Percentiles rank a stretch among this genome's conserved stretches.
Conservation (phyloP, 2,797 vertebrate species). For the Bovichtus diacanthus region DNA sequence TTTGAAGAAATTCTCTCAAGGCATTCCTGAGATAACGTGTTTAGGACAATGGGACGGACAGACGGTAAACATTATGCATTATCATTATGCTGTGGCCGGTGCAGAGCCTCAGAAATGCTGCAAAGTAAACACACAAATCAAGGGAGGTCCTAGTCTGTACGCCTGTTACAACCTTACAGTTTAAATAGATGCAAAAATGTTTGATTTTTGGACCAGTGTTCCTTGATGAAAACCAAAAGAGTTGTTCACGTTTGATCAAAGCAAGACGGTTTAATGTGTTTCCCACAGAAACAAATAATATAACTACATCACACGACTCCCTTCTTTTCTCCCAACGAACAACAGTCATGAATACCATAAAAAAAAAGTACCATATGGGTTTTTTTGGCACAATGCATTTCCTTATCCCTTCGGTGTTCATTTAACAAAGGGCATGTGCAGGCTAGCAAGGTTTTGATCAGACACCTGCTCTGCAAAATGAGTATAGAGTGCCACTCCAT, state of each 20-base stretch:
- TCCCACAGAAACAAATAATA: background rate
- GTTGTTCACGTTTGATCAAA: conserved; percentile 2
- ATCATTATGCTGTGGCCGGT: too few relatives aligned
- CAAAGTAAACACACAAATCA: conserved; percentile 13
- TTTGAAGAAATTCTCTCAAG: too few relatives aligned
- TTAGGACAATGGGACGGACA: too few relatives aligned
- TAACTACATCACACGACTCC: background rate
- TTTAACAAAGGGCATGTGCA: background rate
- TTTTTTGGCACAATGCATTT: background rate
- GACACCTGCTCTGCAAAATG: conserved; percentile 5
- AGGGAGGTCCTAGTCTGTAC: background rate
- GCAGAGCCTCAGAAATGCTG: background rate
- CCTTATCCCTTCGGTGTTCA: background rate
- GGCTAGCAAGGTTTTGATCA: background rate
- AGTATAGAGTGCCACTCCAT: conserved; percentile 12
- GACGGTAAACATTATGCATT: too few relatives aligned
- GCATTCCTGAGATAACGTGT: too few relatives aligned
- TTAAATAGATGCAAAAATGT: background rate
- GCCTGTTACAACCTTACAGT: background rate
- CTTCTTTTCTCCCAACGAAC: background rate
- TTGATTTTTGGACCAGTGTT: conserved; percentile 9
- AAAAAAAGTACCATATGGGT: background rate
- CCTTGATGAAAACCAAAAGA: conserved; percentile 5
- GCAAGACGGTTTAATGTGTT: background rate
- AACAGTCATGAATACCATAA: too few relatives aligned